Conservation (phyloP, 1,140 invertebrate species). For the Drosophila subpulchrella region DNA sequence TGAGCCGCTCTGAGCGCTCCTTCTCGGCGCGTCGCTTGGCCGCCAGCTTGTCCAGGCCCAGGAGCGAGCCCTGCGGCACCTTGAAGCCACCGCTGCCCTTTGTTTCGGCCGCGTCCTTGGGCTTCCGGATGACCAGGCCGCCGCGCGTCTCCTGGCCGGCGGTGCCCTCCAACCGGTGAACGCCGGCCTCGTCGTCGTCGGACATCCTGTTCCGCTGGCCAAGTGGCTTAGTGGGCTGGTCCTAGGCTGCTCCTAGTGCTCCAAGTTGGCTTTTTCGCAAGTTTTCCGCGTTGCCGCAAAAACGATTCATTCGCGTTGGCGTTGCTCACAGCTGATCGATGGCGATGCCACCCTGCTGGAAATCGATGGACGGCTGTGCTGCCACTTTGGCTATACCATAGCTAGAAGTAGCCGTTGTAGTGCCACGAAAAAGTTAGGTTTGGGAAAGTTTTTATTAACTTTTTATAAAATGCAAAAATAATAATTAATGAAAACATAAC, state of each 20-base stretch:
- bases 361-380: neutral
- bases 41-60: constrained; percentile 95
- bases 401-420: neutral
- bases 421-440: no score
- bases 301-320: constrained; percentile 56
- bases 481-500: no score
- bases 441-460: no score
- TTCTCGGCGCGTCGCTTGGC: constrained; percentile 89
- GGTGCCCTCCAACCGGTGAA: constrained; percentile 94
- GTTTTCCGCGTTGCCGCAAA: constrained; percentile 8
- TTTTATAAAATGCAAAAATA: no score
- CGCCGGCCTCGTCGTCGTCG: constrained; percentile 76
- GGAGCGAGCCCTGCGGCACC: constrained; percentile 91
- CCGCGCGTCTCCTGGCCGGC: constrained; percentile 86
- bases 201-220: constrained; percentile 42
- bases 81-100: constrained; percentile 87
- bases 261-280: neutral
- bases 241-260: neutral
- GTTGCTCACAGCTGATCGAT: constrained; percentile 31
- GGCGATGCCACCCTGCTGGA: constrained; percentile 11
- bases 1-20: constrained; percentile 87
- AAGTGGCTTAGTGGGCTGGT: constrained; percentile 7
- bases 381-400: neutral
- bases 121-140: constrained; percentile 94
- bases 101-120: constrained; percentile 85